Evolutionary conservation across 23 tunicate genomes (phyloP), one percentile per base, ranked within the genome.

Genomic region (Ciona savignyi): DNA sequence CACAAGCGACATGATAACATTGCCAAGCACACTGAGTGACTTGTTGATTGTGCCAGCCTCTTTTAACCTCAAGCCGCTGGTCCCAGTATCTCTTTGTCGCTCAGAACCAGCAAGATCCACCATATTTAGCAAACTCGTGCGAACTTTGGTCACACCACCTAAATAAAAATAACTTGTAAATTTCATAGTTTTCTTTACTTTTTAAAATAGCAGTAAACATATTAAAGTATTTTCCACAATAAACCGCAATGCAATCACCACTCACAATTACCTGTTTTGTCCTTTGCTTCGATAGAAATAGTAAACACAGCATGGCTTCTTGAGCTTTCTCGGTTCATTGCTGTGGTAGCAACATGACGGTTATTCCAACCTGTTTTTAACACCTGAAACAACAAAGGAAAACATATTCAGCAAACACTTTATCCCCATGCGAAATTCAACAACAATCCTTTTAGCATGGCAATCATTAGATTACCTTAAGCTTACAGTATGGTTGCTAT

Each of bases 91-190:
- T 24, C 74, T 75, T 32, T 86, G 83, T 35, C 96, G 85, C 67
- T 89, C 96, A 1, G 96, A 89, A 2, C 96, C 96, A 32, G 96
- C 96, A 34, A 89, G 77, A 35, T 89, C 96, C 20, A 89, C 88
- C 65, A 89, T 66, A 63, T 85, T 85, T 4, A 85, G 60, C 3
- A 79, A 61, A 2, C 83, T 78, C 68, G 74, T 72, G 6, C 80
- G 80, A 15, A 79, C 72, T 73, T 79, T 85, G 4, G 88, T 83
- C 32, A 83, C 62, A 23, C 70, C 75, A 0, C 76, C 88, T 83
- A 33, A 0, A n/a, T n/a, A n/a, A n/a, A n/a, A n/a, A n/a, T n/a
- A n/a, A n/a, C n/a, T n/a, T n/a, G n/a, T n/a, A n/a, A n/a, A n/a
- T n/a, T n/a, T n/a, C n/a, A n/a, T n/a, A n/a, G n/a, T n/a, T n/a